Conservation (phyloP, 2,797 vertebrate species). For the Girardinus metallicus region DNA sequence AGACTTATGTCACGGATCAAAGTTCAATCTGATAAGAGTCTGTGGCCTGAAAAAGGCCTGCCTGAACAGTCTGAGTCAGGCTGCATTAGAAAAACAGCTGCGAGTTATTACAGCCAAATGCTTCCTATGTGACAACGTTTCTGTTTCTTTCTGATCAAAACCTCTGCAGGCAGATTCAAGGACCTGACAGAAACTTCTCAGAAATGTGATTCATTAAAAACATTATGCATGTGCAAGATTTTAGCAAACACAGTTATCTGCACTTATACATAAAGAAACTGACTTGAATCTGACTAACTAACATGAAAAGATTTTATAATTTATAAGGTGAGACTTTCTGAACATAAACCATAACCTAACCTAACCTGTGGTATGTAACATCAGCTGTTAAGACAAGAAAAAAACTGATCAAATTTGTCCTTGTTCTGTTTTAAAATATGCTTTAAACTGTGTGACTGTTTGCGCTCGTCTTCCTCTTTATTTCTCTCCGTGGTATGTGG, state of each 20-base stretch:
- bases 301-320: background rate
- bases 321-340: background rate
- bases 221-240: background rate
- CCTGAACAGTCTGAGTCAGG: background rate
- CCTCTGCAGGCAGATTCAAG: background rate
- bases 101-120: background rate
- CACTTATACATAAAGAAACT: background rate
- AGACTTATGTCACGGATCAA: conserved; percentile 41
- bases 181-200: background rate
- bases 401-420: background rate
- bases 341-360: background rate
- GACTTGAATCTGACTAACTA: background rate
- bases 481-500: conserved; percentile 47
- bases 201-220: background rate
- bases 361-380: background rate
- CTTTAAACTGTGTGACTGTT: background rate
- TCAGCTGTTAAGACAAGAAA: background rate
- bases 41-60: background rate
- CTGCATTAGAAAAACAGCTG: background rate
- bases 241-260: background rate
- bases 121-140: background rate
- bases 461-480: background rate
- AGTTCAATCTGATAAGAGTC: conserved; percentile 53
- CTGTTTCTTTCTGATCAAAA: background rate
- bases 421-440: background rate